Evolutionary conservation across 2,797 vertebrate genomes (phyloP).

Genomic region (Cercopithecus petaurista): DNA sequence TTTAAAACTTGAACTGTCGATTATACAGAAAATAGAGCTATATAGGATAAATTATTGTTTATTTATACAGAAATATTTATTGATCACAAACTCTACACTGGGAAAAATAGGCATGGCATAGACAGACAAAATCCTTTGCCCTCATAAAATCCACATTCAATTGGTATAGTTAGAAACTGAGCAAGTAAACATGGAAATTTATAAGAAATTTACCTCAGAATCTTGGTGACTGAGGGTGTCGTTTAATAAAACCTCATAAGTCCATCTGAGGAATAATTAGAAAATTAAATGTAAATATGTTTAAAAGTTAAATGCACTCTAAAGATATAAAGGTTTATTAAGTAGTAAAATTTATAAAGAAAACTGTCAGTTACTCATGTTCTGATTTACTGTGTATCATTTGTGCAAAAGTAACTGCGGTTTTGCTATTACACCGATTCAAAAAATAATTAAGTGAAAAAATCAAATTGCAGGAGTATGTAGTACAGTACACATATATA

Average conservation of each 20-base stretch:
- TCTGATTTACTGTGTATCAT: neutral
- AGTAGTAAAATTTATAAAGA: neutral
- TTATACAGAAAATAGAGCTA: neutral
- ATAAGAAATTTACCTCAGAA: neutral
- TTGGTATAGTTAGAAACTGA: neutral
- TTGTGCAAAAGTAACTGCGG: neutral
- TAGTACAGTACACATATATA: neutral
- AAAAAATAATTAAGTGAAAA: neutral
- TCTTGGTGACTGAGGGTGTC: neutral
- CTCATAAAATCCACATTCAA: neutral
- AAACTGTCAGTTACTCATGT: slow-evolving; percentile 32
- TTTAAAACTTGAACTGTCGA: neutral
- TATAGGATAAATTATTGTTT: slow-evolving; percentile 4
- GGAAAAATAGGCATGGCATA: neutral
- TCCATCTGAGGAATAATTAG: neutral
- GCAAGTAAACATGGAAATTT: neutral
- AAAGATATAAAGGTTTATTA: slow-evolving; percentile 5
- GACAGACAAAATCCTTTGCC: neutral
- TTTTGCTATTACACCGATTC: neutral
- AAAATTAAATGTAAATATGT: slow-evolving; percentile 26
- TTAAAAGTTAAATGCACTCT: slow-evolving; percentile 17
- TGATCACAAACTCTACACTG: neutral
- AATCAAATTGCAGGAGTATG: neutral
- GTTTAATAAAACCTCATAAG: neutral
- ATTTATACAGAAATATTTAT: neutral